Percentiles rank a stretch among this genome's conserved stretches.
phyloP scores from a whole-genome alignment of 2,113 vertebrate genomes.

The Megaleporinus macrocephalus region DNA sequence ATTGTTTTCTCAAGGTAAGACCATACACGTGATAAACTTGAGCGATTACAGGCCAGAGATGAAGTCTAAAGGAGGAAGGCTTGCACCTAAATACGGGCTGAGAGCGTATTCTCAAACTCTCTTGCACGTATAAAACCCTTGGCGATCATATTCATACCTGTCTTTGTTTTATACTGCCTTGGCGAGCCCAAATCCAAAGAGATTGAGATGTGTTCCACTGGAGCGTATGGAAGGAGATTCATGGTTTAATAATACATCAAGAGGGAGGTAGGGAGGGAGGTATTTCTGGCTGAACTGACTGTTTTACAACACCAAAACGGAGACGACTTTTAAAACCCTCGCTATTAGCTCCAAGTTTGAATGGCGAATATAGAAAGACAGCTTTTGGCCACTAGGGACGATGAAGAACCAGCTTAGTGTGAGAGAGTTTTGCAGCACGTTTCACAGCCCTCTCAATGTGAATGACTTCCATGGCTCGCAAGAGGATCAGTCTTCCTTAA shows the following conservation, averaged over 20 bases:
- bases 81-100: too few species aligned
- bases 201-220: slow-evolving; percentile 63
- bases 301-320: slow-evolving; percentile 61
- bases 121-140: background rate
- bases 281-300: slow-evolving; percentile 61
- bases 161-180: background rate
- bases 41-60: too few species aligned
- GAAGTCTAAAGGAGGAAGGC: too few species aligned
- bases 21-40: too few species aligned
- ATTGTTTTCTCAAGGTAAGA: background rate
- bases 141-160: background rate
- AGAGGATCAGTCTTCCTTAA: slow-evolving; percentile 57
- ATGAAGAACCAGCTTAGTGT: slow-evolving; percentile 59
- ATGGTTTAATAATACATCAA: slow-evolving; percentile 74
- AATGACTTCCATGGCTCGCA: slow-evolving; percentile 57
- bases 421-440: slow-evolving; percentile 55
- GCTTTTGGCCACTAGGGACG: slow-evolving; percentile 51
- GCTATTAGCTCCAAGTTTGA: slow-evolving; percentile 65
- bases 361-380: slow-evolving; percentile 51
- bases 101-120: too few species aligned
- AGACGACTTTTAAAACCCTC: slow-evolving; percentile 62
- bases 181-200: slow-evolving; percentile 54
- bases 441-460: slow-evolving; percentile 50
- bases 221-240: slow-evolving; percentile 66
- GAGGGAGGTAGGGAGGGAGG: slow-evolving; percentile 55